Percentiles rank a stretch among this genome's conserved stretches.
Evolutionary conservation across 2,113 vertebrate species (phyloP).

Genomic region (Dasyornis broadbenti): DNA sequence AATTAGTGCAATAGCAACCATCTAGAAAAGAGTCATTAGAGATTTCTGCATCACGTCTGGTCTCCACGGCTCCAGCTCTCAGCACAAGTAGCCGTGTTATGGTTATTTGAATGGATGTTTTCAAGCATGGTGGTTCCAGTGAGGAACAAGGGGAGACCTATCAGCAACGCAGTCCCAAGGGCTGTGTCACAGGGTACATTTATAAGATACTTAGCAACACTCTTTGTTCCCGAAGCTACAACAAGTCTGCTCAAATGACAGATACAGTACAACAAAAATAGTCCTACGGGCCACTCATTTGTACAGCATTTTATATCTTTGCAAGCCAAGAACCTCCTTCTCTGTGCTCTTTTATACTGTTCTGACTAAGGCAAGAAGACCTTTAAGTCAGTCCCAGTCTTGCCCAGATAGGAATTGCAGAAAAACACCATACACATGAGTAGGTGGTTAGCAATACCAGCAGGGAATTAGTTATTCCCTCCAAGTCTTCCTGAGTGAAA

Average conservation of each 20-base stretch:
- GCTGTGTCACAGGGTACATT: fast-evolving
- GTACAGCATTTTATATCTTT: background rate
- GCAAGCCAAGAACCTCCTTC: constrained; percentile 1
- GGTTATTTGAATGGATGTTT: background rate
- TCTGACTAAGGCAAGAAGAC: constrained; percentile 15
- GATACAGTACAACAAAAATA: background rate
- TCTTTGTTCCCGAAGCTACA: background rate
- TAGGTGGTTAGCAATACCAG: background rate
- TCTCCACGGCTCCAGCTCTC: background rate
- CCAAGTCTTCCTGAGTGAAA: background rate
- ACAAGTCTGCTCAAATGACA: background rate
- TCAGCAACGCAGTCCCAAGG: background rate
- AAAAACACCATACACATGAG: background rate
- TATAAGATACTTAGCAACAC: background rate
- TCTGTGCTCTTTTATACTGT: background rate
- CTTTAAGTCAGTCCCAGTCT: constrained; percentile 13
- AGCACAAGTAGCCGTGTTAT: fast-evolving
- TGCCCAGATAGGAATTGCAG: background rate
- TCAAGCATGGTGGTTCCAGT: background rate
- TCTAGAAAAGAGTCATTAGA: background rate
- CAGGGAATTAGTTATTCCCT: background rate
- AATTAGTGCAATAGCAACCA: background rate
- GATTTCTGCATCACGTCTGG: background rate
- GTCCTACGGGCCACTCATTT: background rate
- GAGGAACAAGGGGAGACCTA: background rate